A percentile compares a stretch with the other conserved stretches of the same genome.
Conservation (phyloP, 64 coral and sea anemone genomes). For the Hydrozoanthus tunicans region DNA sequence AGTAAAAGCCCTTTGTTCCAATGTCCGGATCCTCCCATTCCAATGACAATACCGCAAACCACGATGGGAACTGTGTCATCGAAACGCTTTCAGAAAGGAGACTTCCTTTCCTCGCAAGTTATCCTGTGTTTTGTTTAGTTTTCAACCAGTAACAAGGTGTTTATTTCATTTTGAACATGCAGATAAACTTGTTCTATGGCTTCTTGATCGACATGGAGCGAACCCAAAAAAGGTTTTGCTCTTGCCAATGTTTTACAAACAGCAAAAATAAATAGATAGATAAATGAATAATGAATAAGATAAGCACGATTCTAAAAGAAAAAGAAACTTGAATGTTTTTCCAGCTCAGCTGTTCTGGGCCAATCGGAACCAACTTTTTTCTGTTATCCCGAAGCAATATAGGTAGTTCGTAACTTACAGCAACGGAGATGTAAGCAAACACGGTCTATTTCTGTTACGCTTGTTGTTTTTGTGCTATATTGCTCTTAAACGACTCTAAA, state of each 20-base stretch:
- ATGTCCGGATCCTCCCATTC: neutral
- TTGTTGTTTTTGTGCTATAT: neutral
- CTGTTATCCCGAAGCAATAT: neutral
- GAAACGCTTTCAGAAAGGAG: neutral
- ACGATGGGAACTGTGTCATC: conserved; percentile 8
- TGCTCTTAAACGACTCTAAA: neutral
- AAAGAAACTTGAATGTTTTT: neutral
- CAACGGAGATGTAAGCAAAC: neutral
- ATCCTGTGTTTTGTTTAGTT: neutral
- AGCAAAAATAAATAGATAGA: neutral
- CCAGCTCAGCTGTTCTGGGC: neutral
- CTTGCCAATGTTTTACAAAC: neutral
- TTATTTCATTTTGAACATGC: neutral
- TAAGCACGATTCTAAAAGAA: neutral
- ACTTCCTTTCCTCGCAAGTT: neutral
- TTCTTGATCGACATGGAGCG: no score
- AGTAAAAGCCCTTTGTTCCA: neutral
- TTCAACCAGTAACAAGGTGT: neutral
- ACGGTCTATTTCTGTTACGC: neutral
- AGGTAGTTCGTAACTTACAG: neutral
- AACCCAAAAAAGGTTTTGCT: no score
- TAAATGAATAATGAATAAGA: neutral
- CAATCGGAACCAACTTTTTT: neutral
- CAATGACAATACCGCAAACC: conserved; percentile 4
- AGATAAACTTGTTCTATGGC: no score